Evolutionary conservation across 2,888 invertebrate genomes (phyloP), one percentile per base, ranked within the genome.

Genomic region (Coenonympha glycerion): DNA sequence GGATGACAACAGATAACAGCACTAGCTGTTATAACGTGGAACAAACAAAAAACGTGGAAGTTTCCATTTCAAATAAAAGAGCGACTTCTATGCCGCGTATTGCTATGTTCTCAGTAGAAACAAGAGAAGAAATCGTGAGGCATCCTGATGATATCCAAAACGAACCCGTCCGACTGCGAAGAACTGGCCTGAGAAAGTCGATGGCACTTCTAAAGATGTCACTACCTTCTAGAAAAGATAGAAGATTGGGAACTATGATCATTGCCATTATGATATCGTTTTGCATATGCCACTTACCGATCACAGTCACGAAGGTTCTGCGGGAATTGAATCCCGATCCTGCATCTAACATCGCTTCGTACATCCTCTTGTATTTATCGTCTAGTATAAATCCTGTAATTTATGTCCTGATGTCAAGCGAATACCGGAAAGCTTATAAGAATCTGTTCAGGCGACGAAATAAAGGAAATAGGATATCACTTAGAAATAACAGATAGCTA

Each of bases 361-460:
- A 96, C 69, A 87, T 96, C 6, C 88, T 96, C 61, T 89, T 96
- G 58, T 96, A 95, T 72, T 81, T 95, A 60, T 94, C 96, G 2
- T 92, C 96, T 9, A 96, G 96, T 76, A 92, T 95, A 53, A 97
- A 97, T 76, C 96, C 96, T 0, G 91, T 96, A 19, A 95, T 97
- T 65, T 97, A 97, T 72, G 96, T 96, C 45, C 95, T 96, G 45
- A 95, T 96, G 95, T 96, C 96, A 66, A 94, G 92, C 69, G 96
- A 95, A 66, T 97, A 96, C 71, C 87, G 96, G 59, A 92, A 95
- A 75, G 96, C 96, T 2, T 96, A 96, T 73, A 92, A 92, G 68
- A 92, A 92, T 28, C 90, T 95, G 30, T 87, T 95, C 41, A 89
- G 89, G 64, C 92, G 92, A 67, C 65, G 74, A 40, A 63, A 68